phyloP scores from a whole-genome alignment of 2,797 vertebrate species.

The Erpetoichthys calabaricus region DNA sequence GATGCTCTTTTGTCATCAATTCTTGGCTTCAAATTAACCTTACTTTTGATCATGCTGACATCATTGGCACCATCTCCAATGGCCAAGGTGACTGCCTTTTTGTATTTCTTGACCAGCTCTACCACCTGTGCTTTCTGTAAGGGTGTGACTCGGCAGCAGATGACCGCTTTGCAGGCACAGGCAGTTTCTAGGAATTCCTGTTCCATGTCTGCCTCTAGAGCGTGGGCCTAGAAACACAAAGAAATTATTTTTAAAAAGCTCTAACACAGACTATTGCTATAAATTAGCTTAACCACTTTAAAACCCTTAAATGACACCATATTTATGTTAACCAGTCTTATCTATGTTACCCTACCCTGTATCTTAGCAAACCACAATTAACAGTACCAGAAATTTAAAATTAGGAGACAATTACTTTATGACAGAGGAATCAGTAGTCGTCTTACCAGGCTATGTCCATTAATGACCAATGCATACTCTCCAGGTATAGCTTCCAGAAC shows the following conservation, averaged over 20 bases:
- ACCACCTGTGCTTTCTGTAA: constrained; percentile 91
- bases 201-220: constrained; percentile 84
- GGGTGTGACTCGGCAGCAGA: constrained; percentile 88
- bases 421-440: too few species aligned
- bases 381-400: too few species aligned
- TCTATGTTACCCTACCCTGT: too few species aligned
- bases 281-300: too few species aligned
- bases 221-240: constrained; percentile 60
- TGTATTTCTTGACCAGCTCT: constrained; percentile 84
- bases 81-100: constrained; percentile 82
- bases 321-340: too few species aligned
- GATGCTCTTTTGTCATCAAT: too few species aligned
- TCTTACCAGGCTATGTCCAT: constrained; percentile 80
- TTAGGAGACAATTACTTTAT: too few species aligned
- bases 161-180: constrained; percentile 74
- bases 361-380: too few species aligned
- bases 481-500: constrained; percentile 74
- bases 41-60: constrained; percentile 95
- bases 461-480: constrained; percentile 79
- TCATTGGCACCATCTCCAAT: constrained; percentile 88
- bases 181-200: constrained; percentile 72
- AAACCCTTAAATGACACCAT: too few species aligned
- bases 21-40: constrained; percentile 23
- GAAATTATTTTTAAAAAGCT: neutral
- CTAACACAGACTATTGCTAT: neutral